Evolutionary conservation across 2,888 invertebrate species (phyloP).

Genomic region (Dynastes hyllus): DNA sequence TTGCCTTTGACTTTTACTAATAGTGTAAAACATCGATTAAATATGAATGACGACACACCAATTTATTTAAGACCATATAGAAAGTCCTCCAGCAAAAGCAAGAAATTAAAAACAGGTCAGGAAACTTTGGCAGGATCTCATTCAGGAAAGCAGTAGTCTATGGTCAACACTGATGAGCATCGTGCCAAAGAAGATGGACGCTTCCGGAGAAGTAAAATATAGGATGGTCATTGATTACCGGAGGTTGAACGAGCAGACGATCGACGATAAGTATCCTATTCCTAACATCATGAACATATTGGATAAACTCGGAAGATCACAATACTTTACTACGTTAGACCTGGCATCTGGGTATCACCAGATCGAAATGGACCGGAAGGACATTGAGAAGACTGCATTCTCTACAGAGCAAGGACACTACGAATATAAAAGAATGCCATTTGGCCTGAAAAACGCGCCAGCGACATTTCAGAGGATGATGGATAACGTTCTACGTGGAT

Average conservation of each 20-base stretch:
- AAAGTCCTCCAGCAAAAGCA: constrained; percentile 58
- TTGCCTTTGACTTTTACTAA: constrained; percentile 8
- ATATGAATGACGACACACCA: constrained; percentile 54
- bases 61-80: constrained; percentile 56
- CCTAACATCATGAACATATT: constrained; percentile 56
- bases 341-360: constrained; percentile 50
- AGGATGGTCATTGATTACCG: constrained; percentile 49
- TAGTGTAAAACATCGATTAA: constrained; percentile 56
- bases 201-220: constrained; percentile 54
- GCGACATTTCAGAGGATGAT: constrained; percentile 64
- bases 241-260: background rate
- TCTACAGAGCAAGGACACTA: constrained; percentile 60
- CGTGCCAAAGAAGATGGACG: constrained; percentile 56
- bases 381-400: constrained; percentile 63
- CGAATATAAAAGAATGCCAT: constrained; percentile 63
- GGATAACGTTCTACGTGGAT: constrained; percentile 61
- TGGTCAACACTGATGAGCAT: constrained; percentile 55
- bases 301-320: constrained; percentile 54
- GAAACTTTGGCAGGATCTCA: constrained; percentile 52
- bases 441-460: constrained; percentile 57
- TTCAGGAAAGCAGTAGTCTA: constrained; percentile 51
- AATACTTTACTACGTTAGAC: constrained; percentile 6
- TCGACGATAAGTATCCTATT: constrained; percentile 54
- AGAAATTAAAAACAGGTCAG: constrained; percentile 57
- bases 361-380: constrained; percentile 56